phyloP scores from a whole-genome alignment of 1,140 invertebrate species.

The Cydia amplana region DNA sequence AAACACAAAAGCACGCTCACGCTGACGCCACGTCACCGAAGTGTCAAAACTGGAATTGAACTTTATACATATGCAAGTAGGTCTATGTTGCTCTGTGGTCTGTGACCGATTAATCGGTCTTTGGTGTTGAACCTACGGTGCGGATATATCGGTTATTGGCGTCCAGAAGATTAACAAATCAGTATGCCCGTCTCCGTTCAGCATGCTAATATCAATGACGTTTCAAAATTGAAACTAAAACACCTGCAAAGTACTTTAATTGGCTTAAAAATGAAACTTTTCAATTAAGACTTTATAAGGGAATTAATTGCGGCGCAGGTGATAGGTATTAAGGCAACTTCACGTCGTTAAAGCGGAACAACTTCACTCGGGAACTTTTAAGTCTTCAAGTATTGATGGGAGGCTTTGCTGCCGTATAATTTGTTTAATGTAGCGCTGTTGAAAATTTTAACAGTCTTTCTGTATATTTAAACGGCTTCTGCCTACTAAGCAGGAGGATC shows the following conservation, averaged over 20 bases:
- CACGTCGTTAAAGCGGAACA: conserved; percentile 6
- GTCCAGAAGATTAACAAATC: too few species aligned
- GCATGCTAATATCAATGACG: neutral
- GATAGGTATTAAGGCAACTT: conserved; percentile 32
- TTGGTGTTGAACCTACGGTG: too few species aligned
- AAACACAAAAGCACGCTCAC: too few species aligned
- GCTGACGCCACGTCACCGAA: too few species aligned
- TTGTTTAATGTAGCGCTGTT: conserved; percentile 12
- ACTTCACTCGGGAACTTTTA: conserved; percentile 28
- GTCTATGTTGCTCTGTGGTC: too few species aligned
- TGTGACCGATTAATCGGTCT: too few species aligned
- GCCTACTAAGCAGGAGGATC: too few species aligned
- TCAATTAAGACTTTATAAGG: conserved; percentile 21
- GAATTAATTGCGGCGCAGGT: conserved; percentile 29
- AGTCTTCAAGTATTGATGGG: conserved; percentile 27
- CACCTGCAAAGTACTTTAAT: conserved; percentile 7
- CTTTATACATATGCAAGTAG: too few species aligned
- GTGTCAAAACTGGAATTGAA: too few species aligned
- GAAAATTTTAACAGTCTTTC: neutral
- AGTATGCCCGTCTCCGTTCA: neutral
- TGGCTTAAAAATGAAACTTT: conserved; percentile 29
- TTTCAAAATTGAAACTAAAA: conserved; percentile 20
- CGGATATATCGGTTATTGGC: too few species aligned
- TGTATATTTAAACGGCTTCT: neutral
- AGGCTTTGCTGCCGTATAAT: conserved; percentile 17